Base-by-base conservation (phyloP, 92 coral and sea anemone species). In the Parazoanthus swiftii region DNA sequence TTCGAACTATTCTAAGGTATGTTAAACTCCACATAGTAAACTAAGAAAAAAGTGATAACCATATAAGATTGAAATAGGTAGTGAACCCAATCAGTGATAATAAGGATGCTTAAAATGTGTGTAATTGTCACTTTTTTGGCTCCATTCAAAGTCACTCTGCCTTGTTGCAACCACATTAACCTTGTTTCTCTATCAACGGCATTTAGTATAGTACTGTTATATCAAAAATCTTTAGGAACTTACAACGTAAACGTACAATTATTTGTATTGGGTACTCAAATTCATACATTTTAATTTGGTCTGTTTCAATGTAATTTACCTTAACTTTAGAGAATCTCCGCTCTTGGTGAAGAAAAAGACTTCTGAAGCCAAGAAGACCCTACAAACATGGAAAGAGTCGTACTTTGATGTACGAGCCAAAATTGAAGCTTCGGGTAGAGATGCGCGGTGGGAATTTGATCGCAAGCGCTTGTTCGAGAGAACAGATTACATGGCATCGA, bases 371-470 rank as follows among this genome's bases (percentile, higher is more conserved):
- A 91, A 92, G 74, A 92, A 90, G 85, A 93, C 98, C 1, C 74
- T 97, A 44, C 93, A 86, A 72, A 95, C 98, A 14, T 97, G 99
- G 99, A 97, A 97, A 70, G 98, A 97, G 65, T 93, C 95, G 0
- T 97, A 97, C 92, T 97, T 97, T 89, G 99, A 97, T 85, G 98
- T 95, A 23, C 91, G 99, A 66, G 99, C 98, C 43, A 97, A 97
- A 92, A 97, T 97, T 70, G 99, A 97, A 76, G 98, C 98, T 51
- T 97, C 99, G n/a, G 99, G 99, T 11, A 85, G 99, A 58, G 99
- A 97, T 89, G 99, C 99, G 35, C 93, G 99, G 59, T 97, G 99
- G 99, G 99, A 97, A 81, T 97, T 97, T 84, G 99, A 97, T 70
- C 91, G 99, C 39, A 97, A 97, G 65, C 94, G 99, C 11, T 90